Conservation (phyloP, 2,797 vertebrate genomes). For the Gymnocypris eckloni region DNA sequence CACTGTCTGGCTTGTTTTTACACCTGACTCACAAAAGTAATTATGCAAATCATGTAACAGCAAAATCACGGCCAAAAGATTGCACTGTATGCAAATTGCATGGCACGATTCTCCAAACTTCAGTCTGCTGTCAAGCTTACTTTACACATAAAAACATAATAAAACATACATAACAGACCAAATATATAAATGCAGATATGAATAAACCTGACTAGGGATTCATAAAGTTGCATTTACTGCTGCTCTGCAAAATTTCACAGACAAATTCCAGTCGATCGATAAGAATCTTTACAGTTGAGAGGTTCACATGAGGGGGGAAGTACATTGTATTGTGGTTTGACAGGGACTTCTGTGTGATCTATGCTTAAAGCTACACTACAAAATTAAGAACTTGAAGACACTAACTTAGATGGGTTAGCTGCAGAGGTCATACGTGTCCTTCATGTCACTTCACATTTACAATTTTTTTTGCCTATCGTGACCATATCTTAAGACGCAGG, state of each 20-base stretch:
- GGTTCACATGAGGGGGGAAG: background rate
- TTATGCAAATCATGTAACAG: slow-evolving; percentile 4
- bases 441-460: background rate
- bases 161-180: background rate
- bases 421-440: background rate
- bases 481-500: background rate
- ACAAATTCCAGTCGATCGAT: background rate
- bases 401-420: background rate
- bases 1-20: background rate
- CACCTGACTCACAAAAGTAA: background rate
- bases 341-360: background rate
- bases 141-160: background rate
- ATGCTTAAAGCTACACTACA: background rate
- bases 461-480: background rate
- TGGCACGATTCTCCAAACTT: background rate
- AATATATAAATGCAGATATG: background rate
- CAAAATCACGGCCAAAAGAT: background rate
- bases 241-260: background rate
- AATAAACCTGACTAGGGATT: background rate
- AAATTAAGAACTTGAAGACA: background rate
- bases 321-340: background rate
- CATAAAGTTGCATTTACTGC: too few species aligned
- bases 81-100: background rate
- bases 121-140: background rate
- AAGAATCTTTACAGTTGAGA: background rate